phyloP scores from a whole-genome alignment of 2,113 vertebrate genomes.

The Hemicordylus capensis region DNA sequence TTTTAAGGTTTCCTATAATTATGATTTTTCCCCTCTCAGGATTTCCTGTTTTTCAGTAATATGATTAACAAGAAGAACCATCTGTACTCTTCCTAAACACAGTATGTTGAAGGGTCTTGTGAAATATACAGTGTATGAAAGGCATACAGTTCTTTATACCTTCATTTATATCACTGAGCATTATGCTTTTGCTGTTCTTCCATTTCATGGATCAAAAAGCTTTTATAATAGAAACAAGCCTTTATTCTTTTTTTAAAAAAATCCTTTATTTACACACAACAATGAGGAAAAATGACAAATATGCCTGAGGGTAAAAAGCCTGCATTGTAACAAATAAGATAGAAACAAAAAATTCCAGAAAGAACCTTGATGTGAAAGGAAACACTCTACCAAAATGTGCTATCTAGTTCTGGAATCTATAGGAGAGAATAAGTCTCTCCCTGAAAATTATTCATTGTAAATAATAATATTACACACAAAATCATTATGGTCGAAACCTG shows the following conservation, averaged over 20 bases:
- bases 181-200: conserved; percentile 76
- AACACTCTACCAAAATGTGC: conserved; percentile 14
- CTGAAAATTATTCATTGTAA: conserved; percentile 28
- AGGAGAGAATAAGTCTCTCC: conserved; percentile 24
- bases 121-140: conserved; percentile 69
- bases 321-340: conserved; percentile 58
- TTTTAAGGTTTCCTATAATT: background rate
- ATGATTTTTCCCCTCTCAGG: conserved; percentile 14
- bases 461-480: conserved; percentile 4
- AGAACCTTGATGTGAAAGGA: conserved; percentile 51
- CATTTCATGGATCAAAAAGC: conserved; percentile 78
- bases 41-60: conserved; percentile 37
- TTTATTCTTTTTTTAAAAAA: conserved; percentile 74
- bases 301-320: conserved; percentile 74
- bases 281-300: conserved; percentile 70
- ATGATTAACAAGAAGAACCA: conserved; percentile 21
- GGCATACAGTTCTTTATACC: conserved; percentile 57
- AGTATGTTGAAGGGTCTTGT: conserved; percentile 44
- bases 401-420: conserved; percentile 28
- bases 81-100: conserved; percentile 41
- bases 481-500: background rate
- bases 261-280: conserved; percentile 67
- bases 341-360: conserved; percentile 64
- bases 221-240: conserved; percentile 71
- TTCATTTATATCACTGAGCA: conserved; percentile 69